Base-by-base conservation (phyloP, 2,888 invertebrate species). In the Pyrochroa serraticornis region DNA sequence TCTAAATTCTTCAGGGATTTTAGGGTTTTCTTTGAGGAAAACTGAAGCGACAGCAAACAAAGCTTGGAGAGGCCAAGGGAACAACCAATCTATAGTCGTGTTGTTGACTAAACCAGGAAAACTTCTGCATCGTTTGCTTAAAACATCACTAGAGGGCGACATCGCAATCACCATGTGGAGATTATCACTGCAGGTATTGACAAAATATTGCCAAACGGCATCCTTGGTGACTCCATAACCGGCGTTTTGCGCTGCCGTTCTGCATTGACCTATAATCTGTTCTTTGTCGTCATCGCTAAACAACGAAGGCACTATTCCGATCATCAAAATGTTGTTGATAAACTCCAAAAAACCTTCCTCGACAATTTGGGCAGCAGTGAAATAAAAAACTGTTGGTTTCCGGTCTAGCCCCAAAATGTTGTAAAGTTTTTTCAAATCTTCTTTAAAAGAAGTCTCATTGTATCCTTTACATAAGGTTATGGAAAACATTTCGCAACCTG, bases 61-160 rank as follows among this genome's bases (percentile, higher is more conserved):
- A 0, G 96, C 96, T 76, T 95, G 93, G 64, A 89, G 85, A 0
- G 96, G 95, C 96, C 96, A 96, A 0, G 95, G 90, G 78, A 92
- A 94, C 75, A 95, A 88, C 95, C 95, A 96, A 77, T 96, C 94
- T 63, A 96, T 94, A 35, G 91, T 92, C 0, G 94, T 92, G 74
- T 93, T 93, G 74, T 94, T 95, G 35, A 96, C 93, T 42, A 96
- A 81, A 0, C 95, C 95, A 0, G 96, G 96, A 79, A 95, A 96
- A 80, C 89, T 94, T 64, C 95, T 85, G 73, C 95, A 95, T 10
- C 92, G 84, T 68, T 89, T 92, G 43, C 94, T 85, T 9, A 96
- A 80, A 3, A 87, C 83, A 56, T 95, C 94, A 0, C 93, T 91
- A 1, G 92, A 85, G 0, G 95, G 93, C 3, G 93, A 93, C 95